A percentile compares a stretch with the other conserved stretches of the same genome.
Evolutionary conservation across 2,888 invertebrate genomes (phyloP).

Genomic region (Fabriciana adippe): DNA sequence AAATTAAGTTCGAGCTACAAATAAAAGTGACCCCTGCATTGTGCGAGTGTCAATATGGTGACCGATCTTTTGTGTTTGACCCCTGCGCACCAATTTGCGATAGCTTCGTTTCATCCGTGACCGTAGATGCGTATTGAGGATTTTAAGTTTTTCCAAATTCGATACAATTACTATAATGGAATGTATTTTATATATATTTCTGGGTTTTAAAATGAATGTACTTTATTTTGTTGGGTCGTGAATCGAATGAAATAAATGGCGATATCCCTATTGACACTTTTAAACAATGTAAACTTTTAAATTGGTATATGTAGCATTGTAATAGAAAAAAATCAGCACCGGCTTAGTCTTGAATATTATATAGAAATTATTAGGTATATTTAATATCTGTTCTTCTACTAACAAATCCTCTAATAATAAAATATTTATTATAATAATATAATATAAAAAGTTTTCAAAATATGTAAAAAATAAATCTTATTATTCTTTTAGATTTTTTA

Average conservation of each 20-base stretch:
- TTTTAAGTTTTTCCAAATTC: slow-evolving; percentile 50
- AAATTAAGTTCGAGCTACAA: slow-evolving; percentile 83
- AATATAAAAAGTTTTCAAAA: too few relatives aligned
- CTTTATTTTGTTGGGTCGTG: background rate
- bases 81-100: slow-evolving; percentile 78
- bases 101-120: slow-evolving; percentile 67
- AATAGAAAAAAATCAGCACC: too few relatives aligned
- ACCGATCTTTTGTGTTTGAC: slow-evolving; percentile 77
- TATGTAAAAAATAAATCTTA: too few relatives aligned
- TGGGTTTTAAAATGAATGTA: slow-evolving; percentile 13
- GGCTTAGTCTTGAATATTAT: too few relatives aligned
- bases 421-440: too few relatives aligned
- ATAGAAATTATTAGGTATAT: too few relatives aligned
- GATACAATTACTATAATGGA: slow-evolving; percentile 53
- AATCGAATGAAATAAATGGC: slow-evolving; percentile 21
- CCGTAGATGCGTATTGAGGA: slow-evolving; percentile 54
- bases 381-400: too few relatives aligned
- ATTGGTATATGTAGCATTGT: background rate
- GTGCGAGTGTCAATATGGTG: slow-evolving; percentile 81
- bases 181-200: slow-evolving; percentile 26
- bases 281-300: slow-evolving; percentile 1
- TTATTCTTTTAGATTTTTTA: too few relatives aligned
- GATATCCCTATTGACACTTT: slow-evolving; percentile 3
- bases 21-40: slow-evolving; percentile 82
- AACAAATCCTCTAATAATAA: too few relatives aligned